Evolutionary conservation across 2,888 invertebrate species (phyloP), one percentile per base, ranked within the genome.

Genomic region (Galerucella nymphaeae): DNA sequence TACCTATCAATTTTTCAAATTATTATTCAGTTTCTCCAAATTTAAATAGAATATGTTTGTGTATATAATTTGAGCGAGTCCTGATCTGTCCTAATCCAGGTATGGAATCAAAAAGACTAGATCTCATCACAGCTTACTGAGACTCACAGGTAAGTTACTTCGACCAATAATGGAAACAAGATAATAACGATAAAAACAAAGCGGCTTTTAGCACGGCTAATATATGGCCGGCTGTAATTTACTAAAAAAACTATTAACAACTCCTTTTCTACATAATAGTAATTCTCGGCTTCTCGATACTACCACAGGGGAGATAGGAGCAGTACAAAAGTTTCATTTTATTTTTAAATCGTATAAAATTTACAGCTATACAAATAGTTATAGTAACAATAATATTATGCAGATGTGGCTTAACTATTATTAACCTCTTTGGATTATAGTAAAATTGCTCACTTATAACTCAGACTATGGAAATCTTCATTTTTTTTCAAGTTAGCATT

Each of bases 181-280:
- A 80, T 83, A 83, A 83, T 83, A 82, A 83, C 83, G 78, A 83
- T 82, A 83, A 84, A 84, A 83, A 83, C 82, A 82, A 83, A 80
- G 82, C 82, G 80, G 82, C 82, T 82, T 77, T 82, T 82, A 82
- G 79, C 79, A 80, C 82, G 79, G 80, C 79, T 80, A 80, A 82
- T 80, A 80, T 81, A 82, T 77, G 81, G 80, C 80, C 77, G 77
- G 75, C 77, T 77, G 81, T 80, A 81, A 83, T 82, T 82, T 80
- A 82, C 80, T 80, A 76, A 81, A 82, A 30, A 81, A 82, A 80
- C 80, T 75, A 79, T 79, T 79, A 80, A 80, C 79, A 81, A 81
- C 80, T 80, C 79, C 80, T 80, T 82, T 81, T 82, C 80, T 82
- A 80, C 80, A 80, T 81, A 81, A 81, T 81, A 81, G 78, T 76